Evolutionary conservation across 1,140 invertebrate genomes (phyloP).

Genomic region (Ostrea edulis): DNA sequence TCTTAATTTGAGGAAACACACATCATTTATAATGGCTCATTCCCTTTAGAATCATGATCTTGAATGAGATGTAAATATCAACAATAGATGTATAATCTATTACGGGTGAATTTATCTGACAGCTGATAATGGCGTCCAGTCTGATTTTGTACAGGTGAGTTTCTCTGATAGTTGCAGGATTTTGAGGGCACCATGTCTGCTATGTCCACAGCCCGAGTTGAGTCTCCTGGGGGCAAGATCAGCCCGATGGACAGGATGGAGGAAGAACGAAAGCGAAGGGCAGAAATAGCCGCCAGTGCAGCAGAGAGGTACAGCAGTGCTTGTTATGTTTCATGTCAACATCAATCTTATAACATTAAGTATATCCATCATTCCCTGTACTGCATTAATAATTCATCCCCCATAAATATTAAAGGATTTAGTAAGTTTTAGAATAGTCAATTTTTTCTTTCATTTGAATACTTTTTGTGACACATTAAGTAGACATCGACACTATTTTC

Average conservation of each 20-base stretch:
- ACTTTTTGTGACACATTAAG: not conserved
- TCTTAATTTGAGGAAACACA: too few relatives aligned
- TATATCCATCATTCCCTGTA: not conserved
- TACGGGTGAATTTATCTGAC: too few relatives aligned
- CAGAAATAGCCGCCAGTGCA: constrained; percentile 70
- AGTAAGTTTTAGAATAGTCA: not conserved
- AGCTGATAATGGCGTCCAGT: not conserved
- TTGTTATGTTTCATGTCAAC: not conserved
- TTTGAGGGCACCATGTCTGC: constrained; percentile 75
- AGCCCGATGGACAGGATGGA: constrained; percentile 65
- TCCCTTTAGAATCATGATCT: too few relatives aligned
- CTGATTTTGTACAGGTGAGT: not conserved
- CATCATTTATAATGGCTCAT: too few relatives aligned
- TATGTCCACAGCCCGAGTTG: constrained; percentile 74
- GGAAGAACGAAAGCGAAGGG: constrained; percentile 71
- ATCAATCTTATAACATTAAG: not conserved
- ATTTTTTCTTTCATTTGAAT: not conserved
- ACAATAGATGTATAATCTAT: too few relatives aligned
- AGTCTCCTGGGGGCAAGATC: constrained; percentile 67
- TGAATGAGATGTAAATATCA: too few relatives aligned
- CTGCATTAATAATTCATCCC: not conserved
- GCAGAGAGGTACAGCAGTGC: constrained; percentile 71
- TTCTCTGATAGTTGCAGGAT: constrained; percentile 62
- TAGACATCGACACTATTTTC: not conserved
- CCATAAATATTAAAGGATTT: not conserved